Evolutionary conservation across 2,888 invertebrate genomes (phyloP).

Genomic region (Podabrus alpinus): DNA sequence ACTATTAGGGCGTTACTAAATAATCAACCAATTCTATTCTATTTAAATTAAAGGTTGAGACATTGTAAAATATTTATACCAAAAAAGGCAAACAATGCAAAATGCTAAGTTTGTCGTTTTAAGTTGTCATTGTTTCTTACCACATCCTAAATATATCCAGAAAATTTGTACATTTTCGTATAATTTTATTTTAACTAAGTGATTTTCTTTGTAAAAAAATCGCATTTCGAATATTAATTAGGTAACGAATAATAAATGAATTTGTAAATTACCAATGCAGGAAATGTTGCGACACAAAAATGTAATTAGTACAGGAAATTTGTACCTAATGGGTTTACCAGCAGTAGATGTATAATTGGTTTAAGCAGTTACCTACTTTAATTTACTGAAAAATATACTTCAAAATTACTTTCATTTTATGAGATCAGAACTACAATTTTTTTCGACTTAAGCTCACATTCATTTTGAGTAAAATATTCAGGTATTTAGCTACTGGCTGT

Average conservation of each 20-base stretch:
- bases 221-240: background rate
- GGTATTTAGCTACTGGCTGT: background rate
- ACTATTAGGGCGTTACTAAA: conserved; percentile 15
- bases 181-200: background rate
- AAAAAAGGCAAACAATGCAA: conserved; percentile 8
- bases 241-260: background rate
- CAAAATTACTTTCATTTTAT: background rate
- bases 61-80: conserved; percentile 18
- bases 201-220: background rate
- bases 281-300: background rate
- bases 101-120: background rate
- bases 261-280: background rate
- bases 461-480: background rate
- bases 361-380: background rate
- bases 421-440: background rate
- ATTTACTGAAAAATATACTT: background rate
- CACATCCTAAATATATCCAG: background rate
- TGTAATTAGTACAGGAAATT: background rate
- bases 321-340: background rate
- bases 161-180: background rate
- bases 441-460: background rate
- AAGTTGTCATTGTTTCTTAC: conserved; percentile 1
- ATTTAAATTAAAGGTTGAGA: conserved; percentile 27
- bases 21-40: conserved; percentile 26
- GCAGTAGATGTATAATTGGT: background rate